Conservation (phyloP, 1,140 invertebrate genomes). For the Diachasmimorpha longicaudata region DNA sequence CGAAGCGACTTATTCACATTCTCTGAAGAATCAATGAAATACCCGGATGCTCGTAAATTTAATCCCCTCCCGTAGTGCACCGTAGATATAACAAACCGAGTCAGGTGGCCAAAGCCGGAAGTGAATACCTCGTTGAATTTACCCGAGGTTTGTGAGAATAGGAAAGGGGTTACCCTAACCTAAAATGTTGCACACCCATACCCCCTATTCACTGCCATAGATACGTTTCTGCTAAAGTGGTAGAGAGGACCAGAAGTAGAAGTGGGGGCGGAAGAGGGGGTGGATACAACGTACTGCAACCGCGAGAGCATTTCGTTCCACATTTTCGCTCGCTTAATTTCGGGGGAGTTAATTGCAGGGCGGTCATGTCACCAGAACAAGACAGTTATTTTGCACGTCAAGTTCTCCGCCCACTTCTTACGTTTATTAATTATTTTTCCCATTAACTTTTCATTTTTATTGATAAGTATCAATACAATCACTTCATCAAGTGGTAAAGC, state of each 20-base stretch:
- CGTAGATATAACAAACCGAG: slow-evolving; percentile 23
- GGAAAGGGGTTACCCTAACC: slow-evolving; percentile 4
- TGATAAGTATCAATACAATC: too few relatives aligned
- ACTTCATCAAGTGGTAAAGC: too few relatives aligned
- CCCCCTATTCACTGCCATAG: neutral
- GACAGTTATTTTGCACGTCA: neutral
- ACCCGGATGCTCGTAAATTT: slow-evolving; percentile 26
- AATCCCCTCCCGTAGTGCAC: neutral
- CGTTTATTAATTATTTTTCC: neutral
- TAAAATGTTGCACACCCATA: neutral
- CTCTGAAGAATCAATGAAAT: slow-evolving; percentile 16
- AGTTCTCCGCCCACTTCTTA: neutral
- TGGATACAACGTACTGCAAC: neutral
- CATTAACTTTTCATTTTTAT: too few relatives aligned
- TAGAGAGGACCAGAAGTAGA: neutral
- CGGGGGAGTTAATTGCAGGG: neutral
- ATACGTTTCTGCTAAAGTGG: neutral
- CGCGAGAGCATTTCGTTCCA: slow-evolving; percentile 2
- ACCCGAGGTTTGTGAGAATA: slow-evolving; percentile 6
- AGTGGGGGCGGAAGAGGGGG: neutral
- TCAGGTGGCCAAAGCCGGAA: slow-evolving; percentile 7
- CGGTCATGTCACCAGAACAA: neutral
- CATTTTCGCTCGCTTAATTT: slow-evolving; percentile 9
- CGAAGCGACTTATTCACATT: neutral
- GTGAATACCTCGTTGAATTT: slow-evolving; percentile 18